phyloP scores from a whole-genome alignment of 1,140 invertebrate genomes.

The Camponotus pennsylvanicus region DNA sequence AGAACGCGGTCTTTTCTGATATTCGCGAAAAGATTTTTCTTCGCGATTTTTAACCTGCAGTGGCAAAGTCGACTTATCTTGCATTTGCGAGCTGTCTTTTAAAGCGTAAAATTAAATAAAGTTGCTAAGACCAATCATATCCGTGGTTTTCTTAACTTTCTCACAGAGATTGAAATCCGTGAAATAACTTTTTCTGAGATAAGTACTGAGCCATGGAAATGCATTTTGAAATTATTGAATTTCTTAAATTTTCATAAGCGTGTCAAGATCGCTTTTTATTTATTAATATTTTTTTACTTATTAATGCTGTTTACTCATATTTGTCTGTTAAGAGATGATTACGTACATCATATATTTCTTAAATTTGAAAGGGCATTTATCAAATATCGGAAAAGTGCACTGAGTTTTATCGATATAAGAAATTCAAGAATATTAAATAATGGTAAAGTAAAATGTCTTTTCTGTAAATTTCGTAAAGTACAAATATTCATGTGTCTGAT shows the following conservation, averaged over 20 bases:
- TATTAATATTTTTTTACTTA: neutral
- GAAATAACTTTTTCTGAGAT: slow-evolving; percentile 20
- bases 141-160: slow-evolving; percentile 38
- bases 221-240: slow-evolving; percentile 32
- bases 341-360: no score
- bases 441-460: neutral
- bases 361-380: neutral
- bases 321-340: neutral
- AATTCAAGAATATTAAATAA: neutral
- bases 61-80: slow-evolving; percentile 34
- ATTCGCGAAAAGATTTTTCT: slow-evolving; percentile 51
- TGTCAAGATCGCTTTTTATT: neutral
- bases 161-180: slow-evolving; percentile 34
- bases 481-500: no score
- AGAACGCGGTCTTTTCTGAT: slow-evolving; percentile 26
- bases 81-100: slow-evolving; percentile 42
- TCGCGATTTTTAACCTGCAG: slow-evolving; percentile 1
- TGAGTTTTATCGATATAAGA: neutral
- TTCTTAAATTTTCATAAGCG: neutral
- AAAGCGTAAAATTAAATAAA: slow-evolving; percentile 58
- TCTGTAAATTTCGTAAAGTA: neutral
- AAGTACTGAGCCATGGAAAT: neutral
- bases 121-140: slow-evolving; percentile 48
- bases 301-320: neutral
- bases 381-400: neutral